Base-by-base conservation (phyloP, 2,797 vertebrate species). In the Podargus strigoides region DNA sequence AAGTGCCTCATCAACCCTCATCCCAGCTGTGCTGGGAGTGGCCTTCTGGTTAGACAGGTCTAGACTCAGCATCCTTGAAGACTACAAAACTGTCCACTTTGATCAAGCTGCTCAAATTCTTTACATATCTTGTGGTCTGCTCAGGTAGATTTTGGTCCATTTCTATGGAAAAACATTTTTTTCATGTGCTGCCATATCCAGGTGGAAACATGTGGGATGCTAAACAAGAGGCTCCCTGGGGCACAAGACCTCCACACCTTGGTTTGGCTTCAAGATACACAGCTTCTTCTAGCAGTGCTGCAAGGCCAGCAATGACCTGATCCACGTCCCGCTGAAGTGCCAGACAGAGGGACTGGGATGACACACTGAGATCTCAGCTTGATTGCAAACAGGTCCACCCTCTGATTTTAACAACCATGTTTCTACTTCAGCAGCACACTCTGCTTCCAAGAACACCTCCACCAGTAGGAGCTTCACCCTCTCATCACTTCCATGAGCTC, bases 101-200 rank as follows among this genome's bases (percentile, higher is more conserved):
- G 46, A 41, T 19, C 47, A 50, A 53, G 42, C 30, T 67, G 36
- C 68, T 64, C 56, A 32, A 18, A 59, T 16, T 36, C 24, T n/a
- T n/a, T n/a, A n/a, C n/a, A n/a, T n/a, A n/a, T n/a, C n/a, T n/a
- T n/a, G n/a, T n/a, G n/a, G n/a, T n/a, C n/a, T n/a, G n/a, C n/a
- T n/a, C n/a, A n/a, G n/a, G n/a, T n/a, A n/a, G n/a, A 74, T 68
- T 64, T 56, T 26, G 11, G 47, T 16, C 15, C 3, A 3, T 47
- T 73, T 47, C 34, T 39, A 18, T 4, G 2, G 32, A 20, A 59
- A 46, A 74, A 24, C 11, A 3, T 47, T 64, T 12, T 69, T 58
- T 37, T 18, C 39, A n/a, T 0, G 0, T 12, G 10, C 30, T 36
- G 26, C 34, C 20, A 6, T 1, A 1, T 36, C 37, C 21, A 52